Evolutionary conservation across 2,888 invertebrate species (phyloP).

Genomic region (Xestia c-nigrum): DNA sequence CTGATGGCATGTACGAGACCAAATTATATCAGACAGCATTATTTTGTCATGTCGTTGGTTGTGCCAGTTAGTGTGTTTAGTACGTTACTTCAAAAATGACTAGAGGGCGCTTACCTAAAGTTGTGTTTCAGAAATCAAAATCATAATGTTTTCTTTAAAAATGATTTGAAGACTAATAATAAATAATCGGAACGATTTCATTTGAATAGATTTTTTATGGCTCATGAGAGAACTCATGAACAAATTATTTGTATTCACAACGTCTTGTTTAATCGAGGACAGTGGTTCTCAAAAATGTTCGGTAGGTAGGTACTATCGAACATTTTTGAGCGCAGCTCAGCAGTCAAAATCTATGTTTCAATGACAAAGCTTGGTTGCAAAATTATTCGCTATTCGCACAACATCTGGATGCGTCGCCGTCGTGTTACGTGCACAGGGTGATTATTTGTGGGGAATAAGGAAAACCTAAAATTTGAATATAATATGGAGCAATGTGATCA

Average conservation of each 20-base stretch:
- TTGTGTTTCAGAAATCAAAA: not conserved
- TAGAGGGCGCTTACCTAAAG: constrained; percentile 47
- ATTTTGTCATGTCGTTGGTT: not conserved
- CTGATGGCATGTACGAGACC: not conserved
- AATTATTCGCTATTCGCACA: no score
- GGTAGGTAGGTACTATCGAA: no score
- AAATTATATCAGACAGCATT: not conserved
- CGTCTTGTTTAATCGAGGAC: not conserved
- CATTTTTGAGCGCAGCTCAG: no score
- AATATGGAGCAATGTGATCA: not conserved
- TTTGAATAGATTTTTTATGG: not conserved
- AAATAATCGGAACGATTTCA: not conserved
- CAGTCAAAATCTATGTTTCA: not conserved
- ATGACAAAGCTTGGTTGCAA: no score
- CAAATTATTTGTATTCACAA: not conserved
- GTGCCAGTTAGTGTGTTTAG: not conserved
- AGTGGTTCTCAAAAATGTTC: constrained; percentile 4
- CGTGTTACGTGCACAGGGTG: not conserved
- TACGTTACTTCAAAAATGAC: not conserved
- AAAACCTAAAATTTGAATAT: not conserved
- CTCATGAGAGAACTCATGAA: not conserved
- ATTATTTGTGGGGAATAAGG: no score
- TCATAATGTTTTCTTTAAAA: not conserved
- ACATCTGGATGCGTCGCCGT: not conserved
- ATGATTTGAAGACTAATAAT: not conserved